Evolutionary conservation across 1,140 invertebrate species (phyloP), one percentile per base, ranked within the genome.

Genomic region (Aphelinus certus): DNA sequence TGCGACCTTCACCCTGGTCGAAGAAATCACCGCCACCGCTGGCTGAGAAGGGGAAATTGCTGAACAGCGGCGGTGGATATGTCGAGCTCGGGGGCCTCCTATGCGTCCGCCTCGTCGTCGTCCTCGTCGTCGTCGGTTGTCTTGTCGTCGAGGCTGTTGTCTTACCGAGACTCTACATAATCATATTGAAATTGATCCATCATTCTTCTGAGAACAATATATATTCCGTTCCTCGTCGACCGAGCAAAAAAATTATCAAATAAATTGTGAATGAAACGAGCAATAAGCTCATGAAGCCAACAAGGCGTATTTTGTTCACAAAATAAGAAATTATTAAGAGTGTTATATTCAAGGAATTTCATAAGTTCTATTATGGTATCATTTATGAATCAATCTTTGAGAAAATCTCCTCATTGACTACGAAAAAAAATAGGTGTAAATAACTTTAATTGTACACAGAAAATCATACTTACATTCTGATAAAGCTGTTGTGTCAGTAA

Each of bases 401-500:
- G 26, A 26, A 26, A 26, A 26, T 26, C 26, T 26, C 26, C 26
- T 26, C 26, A 26, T 26, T 26, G 26, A 26, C 26, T 26, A 26
- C 26, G 26, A 26, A 72, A 26, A 57, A 5, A 56, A 47, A n/a
- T 42, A 55, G 42, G 49, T 3, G 0, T 26, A 61, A 65, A 42
- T 2, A 43, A 53, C n/a, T 7, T 2, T 51, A 47, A 4, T 42
- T 55, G 42, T 43, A 7, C 3, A 53, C 48, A 3, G 47, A 3
- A 47, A 45, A 1, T 3, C 26, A 49, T 61, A 90, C 89, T 90
- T 86, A 92, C 91, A 78, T 89, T 88, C 71, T 89, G 84, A 82
- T 88, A 88, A 64, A 92, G 83, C 86, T 91, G 90, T 77, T 91
- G 88, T 60, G 78, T 85, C 65, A 88, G 76, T 2, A 81, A 76